Conservation (phyloP, 2,113 vertebrate species). For the Rhipidura dahli region DNA sequence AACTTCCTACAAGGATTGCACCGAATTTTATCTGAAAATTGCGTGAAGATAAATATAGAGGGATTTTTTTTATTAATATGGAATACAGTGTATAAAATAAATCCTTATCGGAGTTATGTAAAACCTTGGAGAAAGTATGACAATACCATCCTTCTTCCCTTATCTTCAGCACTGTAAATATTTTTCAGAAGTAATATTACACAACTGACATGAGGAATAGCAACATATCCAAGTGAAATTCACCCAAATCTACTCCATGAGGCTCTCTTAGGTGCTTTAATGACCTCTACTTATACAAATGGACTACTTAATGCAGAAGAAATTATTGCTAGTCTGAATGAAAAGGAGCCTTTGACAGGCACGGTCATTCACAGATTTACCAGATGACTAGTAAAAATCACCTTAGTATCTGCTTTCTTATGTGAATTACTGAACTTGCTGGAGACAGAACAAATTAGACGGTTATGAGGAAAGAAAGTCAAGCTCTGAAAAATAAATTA, state of each 20-base stretch:
- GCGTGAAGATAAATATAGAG: neutral
- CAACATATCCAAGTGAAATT: neutral
- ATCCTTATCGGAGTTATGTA: neutral
- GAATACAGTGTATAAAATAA: neutral
- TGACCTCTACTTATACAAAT: constrained; percentile 29
- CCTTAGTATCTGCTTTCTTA: constrained; percentile 7
- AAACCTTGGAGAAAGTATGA: neutral
- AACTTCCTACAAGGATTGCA: neutral
- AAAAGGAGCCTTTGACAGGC: constrained; percentile 32
- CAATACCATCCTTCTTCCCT: neutral
- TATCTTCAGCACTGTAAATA: neutral
- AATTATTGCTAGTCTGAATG: constrained; percentile 24
- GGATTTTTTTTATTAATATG: neutral
- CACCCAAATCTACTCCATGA: neutral
- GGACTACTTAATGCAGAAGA: constrained; percentile 26
- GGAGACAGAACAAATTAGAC: constrained; percentile 39
- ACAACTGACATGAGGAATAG: neutral
- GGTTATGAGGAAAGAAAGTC: neutral
- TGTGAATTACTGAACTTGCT: neutral
- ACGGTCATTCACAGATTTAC: constrained; percentile 29
- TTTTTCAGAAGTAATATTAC: constrained; percentile 33
- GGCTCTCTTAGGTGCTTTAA: constrained; percentile 38
- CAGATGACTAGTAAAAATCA: constrained; percentile 42
- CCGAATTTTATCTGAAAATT: neutral
- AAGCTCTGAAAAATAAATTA: neutral